Conservation (phyloP, 1,140 invertebrate genomes). For the Muscidifurax raptorellus region DNA sequence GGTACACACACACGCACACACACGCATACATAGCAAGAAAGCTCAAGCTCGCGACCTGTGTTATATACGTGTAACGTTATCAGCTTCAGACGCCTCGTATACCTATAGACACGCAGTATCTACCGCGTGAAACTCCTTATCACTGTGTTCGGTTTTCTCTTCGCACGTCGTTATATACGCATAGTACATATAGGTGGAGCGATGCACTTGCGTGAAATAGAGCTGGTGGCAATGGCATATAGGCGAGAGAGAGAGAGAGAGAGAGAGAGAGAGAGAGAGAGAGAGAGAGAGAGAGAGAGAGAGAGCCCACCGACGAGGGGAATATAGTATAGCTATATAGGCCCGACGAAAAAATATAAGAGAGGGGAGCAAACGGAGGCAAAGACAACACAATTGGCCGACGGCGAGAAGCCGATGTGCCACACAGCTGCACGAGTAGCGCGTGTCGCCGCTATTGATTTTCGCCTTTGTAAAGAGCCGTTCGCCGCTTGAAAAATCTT, state of each 20-base stretch:
- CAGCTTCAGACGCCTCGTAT: background rate
- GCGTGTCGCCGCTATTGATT: constrained; percentile 10
- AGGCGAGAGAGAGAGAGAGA: background rate
- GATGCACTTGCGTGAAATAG: constrained; percentile 1
- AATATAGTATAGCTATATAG: background rate
- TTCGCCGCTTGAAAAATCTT: constrained; percentile 22
- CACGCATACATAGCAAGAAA: background rate
- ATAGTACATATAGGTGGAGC: background rate
- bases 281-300: background rate
- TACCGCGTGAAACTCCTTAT: background rate
- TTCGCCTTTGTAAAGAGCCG: constrained; percentile 22
- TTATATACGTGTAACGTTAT: background rate
- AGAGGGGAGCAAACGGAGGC: background rate
- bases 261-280: background rate
- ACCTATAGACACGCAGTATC: background rate
- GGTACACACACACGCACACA: no score
- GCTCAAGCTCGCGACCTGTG: background rate
- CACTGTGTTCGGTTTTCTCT: background rate
- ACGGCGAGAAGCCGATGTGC: constrained; percentile 12
- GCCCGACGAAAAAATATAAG: background rate
- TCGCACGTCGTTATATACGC: background rate
- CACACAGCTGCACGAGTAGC: constrained; percentile 10
- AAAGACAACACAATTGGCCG: constrained; percentile 12
- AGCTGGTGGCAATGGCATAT: background rate
- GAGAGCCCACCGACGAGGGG: background rate